These are phyloP conservation scores for Prunella himalayana DNA, from an alignment of 2,113 vertebrate species.

Conservation along the genomic window DNA sequence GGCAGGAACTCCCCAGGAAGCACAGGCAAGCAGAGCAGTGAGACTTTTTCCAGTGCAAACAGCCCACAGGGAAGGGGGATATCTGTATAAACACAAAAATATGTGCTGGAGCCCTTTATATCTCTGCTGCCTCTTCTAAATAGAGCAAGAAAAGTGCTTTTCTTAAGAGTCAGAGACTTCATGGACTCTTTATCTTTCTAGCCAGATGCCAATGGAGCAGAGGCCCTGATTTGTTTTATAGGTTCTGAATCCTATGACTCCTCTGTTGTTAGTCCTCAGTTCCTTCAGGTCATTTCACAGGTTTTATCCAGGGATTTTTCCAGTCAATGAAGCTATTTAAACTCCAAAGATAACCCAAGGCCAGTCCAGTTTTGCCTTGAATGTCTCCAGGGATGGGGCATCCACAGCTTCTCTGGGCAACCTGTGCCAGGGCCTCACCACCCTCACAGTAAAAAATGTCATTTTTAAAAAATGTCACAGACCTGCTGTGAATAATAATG, in stretches of 20 bases:
- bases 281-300: neutral
- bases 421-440: neutral
- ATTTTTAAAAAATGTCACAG: no score
- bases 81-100: neutral
- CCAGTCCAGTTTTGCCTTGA: neutral
- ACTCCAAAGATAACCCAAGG: neutral
- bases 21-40: neutral
- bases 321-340: neutral
- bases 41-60: neutral
- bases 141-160: neutral
- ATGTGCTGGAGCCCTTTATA: neutral
- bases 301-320: neutral
- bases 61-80: neutral
- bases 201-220: neutral
- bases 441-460: neutral
- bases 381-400: neutral
- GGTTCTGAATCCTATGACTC: neutral
- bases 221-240: neutral
- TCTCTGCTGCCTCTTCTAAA: neutral
- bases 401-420: neutral
- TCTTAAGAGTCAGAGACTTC: neutral
- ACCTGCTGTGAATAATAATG: conserved; percentile 22
- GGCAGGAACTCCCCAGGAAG: neutral
- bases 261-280: neutral
- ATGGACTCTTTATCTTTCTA: neutral